Evolutionary conservation across 1,140 invertebrate species (phyloP).

Genomic region (Charaxes varanes): DNA sequence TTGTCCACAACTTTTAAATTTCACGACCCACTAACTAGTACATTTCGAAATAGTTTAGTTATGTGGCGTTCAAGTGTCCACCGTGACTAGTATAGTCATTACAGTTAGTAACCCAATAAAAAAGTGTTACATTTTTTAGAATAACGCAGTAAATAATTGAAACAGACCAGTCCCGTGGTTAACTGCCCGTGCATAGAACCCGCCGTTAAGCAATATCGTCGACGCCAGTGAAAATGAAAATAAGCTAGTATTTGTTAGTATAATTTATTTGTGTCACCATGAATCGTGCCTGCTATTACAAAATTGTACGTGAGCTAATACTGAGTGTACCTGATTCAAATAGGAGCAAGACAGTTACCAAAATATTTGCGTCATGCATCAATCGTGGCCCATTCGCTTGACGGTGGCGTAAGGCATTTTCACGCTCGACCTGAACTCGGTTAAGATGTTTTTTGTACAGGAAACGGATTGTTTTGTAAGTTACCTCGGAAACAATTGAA

Average conservation of each 20-base stretch:
- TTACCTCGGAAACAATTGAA: too few relatives aligned
- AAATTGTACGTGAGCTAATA: conserved; percentile 21
- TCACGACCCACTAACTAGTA: too few relatives aligned
- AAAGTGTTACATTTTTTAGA: too few relatives aligned
- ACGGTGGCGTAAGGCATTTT: conserved; percentile 8
- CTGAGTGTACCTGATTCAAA: conserved; percentile 13
- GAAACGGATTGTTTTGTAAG: background rate
- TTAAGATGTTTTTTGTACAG: conserved; percentile 2
- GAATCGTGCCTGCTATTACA: conserved; percentile 11
- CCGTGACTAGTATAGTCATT: too few relatives aligned
- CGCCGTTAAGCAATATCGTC: conserved; percentile 3
- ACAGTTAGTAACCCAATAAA: too few relatives aligned
- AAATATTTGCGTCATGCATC: conserved; percentile 17
- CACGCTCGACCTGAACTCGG: background rate
- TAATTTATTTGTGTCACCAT: conserved; percentile 18
- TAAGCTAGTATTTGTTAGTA: conserved; percentile 11
- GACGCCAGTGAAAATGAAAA: conserved; percentile 16
- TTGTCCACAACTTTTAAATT: too few relatives aligned
- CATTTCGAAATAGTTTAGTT: too few relatives aligned
- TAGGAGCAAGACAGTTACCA: conserved; percentile 14
- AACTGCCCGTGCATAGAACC: too few relatives aligned
- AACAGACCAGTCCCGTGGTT: too few relatives aligned
- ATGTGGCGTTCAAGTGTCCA: too few relatives aligned
- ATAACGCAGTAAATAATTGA: too few relatives aligned
- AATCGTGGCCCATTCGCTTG: conserved; percentile 1